Conservation (phyloP, 2,888 invertebrate genomes). For the Scaptomyza polygonia region DNA sequence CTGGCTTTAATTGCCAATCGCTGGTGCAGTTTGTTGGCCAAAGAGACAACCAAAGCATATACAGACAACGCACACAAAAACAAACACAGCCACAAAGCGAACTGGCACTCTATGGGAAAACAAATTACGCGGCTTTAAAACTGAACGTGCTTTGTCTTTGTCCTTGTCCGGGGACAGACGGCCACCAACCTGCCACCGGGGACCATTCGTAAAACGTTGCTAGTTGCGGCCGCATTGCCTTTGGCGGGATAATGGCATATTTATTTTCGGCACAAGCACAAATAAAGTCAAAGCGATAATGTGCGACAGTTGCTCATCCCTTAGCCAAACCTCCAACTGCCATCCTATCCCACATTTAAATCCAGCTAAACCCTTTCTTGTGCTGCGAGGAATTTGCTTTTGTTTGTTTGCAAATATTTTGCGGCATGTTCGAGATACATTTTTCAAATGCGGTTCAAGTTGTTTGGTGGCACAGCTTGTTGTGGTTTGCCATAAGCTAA, state of each 20-base stretch:
- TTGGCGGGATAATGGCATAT: constrained; percentile 59
- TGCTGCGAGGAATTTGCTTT: constrained; percentile 13
- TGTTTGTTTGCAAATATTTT: constrained; percentile 19
- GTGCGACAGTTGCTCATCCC: constrained; percentile 60
- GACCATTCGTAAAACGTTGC: constrained; percentile 34
- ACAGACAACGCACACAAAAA: constrained; percentile 10
- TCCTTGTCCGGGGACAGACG: constrained; percentile 17
- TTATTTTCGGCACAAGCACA: constrained; percentile 64
- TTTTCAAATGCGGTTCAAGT: constrained; percentile 50
- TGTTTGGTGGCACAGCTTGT: constrained; percentile 7
- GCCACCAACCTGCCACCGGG: constrained; percentile 25
- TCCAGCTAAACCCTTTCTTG: constrained; percentile 28
- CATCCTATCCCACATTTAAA: background rate
- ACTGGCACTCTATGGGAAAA: constrained; percentile 43
- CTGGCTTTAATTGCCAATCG: constrained; percentile 62
- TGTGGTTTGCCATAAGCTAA: constrained; percentile 27
- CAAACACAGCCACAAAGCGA: constrained; percentile 33
- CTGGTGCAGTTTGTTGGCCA: constrained; percentile 46
- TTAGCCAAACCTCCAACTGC: background rate
- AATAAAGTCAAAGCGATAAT: constrained; percentile 58
- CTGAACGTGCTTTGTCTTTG: constrained; percentile 47
- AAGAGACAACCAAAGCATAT: constrained; percentile 22
- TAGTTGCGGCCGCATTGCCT: constrained; percentile 42
- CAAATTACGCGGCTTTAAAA: constrained; percentile 76
- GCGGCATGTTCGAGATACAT: constrained; percentile 45